phyloP scores from a whole-genome alignment of 2,797 vertebrate genomes.

The Potorous gilbertii region DNA sequence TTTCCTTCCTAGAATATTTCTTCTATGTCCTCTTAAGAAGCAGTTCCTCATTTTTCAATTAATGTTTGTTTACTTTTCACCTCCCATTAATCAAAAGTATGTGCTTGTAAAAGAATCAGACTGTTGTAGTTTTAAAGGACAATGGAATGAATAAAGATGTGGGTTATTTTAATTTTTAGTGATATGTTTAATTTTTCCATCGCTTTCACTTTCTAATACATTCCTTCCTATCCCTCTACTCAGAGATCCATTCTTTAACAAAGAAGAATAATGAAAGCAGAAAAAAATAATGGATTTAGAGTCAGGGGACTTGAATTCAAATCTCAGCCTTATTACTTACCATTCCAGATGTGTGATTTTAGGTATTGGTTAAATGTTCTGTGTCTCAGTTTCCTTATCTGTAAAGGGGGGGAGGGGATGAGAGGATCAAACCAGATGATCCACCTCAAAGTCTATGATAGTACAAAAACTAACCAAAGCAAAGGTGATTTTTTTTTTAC shows the following conservation, averaged over 20 bases:
- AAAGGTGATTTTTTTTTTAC: not conserved
- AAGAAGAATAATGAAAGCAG: not conserved
- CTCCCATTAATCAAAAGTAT: not conserved
- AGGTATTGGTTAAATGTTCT: not conserved
- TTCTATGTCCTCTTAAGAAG: conserved; percentile 41
- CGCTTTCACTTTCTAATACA: not conserved
- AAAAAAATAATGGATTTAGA: not conserved
- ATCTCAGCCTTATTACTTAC: not conserved
- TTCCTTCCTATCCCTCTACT: not conserved
- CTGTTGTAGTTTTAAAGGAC: conserved; percentile 1
- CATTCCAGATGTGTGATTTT: not conserved
- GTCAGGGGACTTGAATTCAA: not conserved
- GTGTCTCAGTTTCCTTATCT: not conserved
- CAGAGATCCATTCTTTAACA: not conserved
- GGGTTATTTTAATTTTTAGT: not conserved
- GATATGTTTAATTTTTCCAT: not conserved
- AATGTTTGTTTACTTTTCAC: conserved; percentile 11
- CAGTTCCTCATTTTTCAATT: conserved; percentile 43
- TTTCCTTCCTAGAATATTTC: conserved; percentile 23
- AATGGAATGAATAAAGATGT: not conserved
- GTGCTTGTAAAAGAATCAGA: not conserved
- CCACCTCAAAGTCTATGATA: not conserved
- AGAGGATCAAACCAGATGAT: not conserved
- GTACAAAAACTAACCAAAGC: not conserved
- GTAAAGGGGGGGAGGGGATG: not conserved